A percentile compares a stretch with the other conserved stretches of the same genome.
phyloP scores from a whole-genome alignment of 2,113 vertebrate genomes.

The Lipotes vexillifer region DNA sequence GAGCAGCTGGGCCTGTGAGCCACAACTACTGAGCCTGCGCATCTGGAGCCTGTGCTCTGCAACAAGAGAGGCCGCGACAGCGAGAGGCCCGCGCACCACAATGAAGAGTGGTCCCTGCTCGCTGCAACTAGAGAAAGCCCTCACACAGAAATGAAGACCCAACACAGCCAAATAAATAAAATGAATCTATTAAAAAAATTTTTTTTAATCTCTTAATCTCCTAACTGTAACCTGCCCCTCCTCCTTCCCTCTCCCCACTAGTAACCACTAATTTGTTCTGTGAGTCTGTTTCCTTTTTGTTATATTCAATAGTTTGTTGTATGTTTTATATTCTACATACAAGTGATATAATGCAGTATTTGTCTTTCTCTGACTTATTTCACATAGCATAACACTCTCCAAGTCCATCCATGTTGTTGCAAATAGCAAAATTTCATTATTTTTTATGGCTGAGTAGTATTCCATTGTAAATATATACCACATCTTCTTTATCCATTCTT shows the following conservation, averaged over 20 bases:
- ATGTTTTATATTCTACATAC: background rate
- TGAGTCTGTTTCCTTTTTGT: background rate
- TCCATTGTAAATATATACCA: background rate
- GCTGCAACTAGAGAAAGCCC: too few relatives aligned
- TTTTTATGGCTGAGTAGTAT: background rate
- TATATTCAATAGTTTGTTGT: background rate
- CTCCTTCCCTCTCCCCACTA: background rate
- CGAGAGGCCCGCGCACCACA: too few relatives aligned
- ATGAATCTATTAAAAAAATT: too few relatives aligned
- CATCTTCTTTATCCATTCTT: background rate
- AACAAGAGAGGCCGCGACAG: too few relatives aligned
- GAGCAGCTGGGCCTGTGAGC: too few relatives aligned
- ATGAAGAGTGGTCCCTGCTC: too few relatives aligned
- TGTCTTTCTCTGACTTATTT: background rate
- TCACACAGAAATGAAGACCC: too few relatives aligned
- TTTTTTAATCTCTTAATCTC: background rate
- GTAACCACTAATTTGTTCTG: background rate
- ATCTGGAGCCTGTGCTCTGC: too few relatives aligned
- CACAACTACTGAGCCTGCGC: too few relatives aligned
- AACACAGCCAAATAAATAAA: too few relatives aligned
- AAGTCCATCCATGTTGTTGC: background rate
- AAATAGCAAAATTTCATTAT: background rate
- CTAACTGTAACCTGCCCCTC: background rate
- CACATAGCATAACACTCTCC: background rate
- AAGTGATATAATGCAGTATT: background rate